Conservation (phyloP, 2,888 invertebrate genomes). For the Mechanitis messenoides region DNA sequence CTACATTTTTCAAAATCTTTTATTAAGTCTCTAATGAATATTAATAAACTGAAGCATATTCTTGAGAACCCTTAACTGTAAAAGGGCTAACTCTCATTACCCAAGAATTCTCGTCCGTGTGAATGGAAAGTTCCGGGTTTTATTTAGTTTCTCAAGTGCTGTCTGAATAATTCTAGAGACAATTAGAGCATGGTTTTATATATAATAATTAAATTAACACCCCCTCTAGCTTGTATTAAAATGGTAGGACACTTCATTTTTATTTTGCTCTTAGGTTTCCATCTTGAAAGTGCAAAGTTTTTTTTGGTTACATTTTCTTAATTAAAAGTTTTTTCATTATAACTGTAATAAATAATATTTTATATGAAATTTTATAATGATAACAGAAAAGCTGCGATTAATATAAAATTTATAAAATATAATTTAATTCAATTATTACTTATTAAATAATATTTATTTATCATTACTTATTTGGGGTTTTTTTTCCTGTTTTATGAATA, state of each 20-base stretch:
- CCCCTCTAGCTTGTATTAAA: constrained; percentile 46
- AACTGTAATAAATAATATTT: too few species aligned
- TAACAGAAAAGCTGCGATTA: too few species aligned
- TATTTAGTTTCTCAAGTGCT: constrained; percentile 24
- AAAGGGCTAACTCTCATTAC: not conserved
- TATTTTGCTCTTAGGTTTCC: constrained; percentile 6
- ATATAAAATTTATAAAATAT: too few species aligned
- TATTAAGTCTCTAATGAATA: constrained; percentile 3
- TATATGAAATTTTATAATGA: too few species aligned
- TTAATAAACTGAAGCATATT: not conserved
- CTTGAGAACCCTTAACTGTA: not conserved
- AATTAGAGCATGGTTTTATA: constrained; percentile 30
- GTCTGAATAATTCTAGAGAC: constrained; percentile 25
- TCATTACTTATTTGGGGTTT: too few species aligned
- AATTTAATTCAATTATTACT: too few species aligned
- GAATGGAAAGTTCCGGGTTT: not conserved
- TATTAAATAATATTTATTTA: too few species aligned
- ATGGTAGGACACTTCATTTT: constrained; percentile 34
- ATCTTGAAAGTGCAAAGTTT: constrained; percentile 6
- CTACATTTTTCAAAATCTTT: not conserved
- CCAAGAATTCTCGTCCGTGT: not conserved
- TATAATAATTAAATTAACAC: constrained; percentile 55
- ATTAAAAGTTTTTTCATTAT: too few species aligned
- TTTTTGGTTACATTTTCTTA: constrained; percentile 17
- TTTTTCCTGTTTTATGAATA: too few species aligned